Evolutionary conservation across 35 echinoderm and acorn worm species (phyloP).

Genomic region (Chiridota heheva): DNA sequence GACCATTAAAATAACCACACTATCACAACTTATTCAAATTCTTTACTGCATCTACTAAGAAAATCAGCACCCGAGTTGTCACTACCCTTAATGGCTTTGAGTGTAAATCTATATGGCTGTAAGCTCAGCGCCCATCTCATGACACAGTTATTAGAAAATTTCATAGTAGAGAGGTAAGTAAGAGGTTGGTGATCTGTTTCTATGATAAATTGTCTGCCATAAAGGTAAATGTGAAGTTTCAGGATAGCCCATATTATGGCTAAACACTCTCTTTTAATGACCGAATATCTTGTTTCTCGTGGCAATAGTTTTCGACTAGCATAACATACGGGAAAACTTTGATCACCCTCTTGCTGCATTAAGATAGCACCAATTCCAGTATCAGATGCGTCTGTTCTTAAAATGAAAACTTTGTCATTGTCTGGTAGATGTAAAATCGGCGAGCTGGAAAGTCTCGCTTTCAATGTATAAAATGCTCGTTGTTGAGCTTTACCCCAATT

Average conservation of each 20-base stretch:
- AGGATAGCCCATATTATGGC: slow-evolving; percentile 41
- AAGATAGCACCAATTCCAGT: slow-evolving; percentile 16
- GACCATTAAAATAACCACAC: too few species aligned
- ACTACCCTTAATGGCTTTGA: neutral
- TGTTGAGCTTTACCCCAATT: slow-evolving; percentile 56
- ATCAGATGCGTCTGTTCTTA: slow-evolving; percentile 41
- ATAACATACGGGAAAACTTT: slow-evolving; percentile 21
- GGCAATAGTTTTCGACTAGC: slow-evolving; percentile 33
- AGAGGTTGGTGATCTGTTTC: slow-evolving; percentile 55
- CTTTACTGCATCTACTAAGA: too few species aligned
- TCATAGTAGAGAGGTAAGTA: neutral
- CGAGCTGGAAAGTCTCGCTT: slow-evolving; percentile 13
- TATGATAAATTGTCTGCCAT: slow-evolving; percentile 43
- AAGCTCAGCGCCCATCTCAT: slow-evolving; percentile 58
- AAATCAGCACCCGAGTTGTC: slow-evolving; percentile 1
- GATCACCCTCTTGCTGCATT: slow-evolving; percentile 17
- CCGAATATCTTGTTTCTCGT: slow-evolving; percentile 15
- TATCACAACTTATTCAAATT: too few species aligned
- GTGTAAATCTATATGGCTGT: slow-evolving; percentile 27
- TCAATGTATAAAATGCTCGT: slow-evolving; percentile 34
- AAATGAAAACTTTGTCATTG: slow-evolving; percentile 20
- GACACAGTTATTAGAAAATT: slow-evolving; percentile 29
- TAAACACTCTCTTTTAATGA: slow-evolving; percentile 47
- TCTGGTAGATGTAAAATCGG: slow-evolving; percentile 57
- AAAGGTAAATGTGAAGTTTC: slow-evolving; percentile 45